Conservation (phyloP, 2,797 vertebrate species). For the Pantherophis alleghaniensis region DNA sequence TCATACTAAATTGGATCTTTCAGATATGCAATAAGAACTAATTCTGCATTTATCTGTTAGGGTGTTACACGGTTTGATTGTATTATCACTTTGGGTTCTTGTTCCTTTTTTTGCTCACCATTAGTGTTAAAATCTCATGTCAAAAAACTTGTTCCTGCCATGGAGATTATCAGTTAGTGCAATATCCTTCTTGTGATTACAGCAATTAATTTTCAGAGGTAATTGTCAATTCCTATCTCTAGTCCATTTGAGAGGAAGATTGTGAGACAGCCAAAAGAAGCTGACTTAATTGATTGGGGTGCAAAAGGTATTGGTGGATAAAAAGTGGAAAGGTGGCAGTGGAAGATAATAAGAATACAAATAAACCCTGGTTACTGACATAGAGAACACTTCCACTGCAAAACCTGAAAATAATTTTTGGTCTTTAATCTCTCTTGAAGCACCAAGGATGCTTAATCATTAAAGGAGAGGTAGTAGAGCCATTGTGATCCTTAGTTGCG, state of each 20-base stretch:
- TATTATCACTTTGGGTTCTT: not conserved
- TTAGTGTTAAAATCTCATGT: not conserved
- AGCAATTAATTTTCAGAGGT: not conserved
- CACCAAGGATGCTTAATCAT: not conserved
- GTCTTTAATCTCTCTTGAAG: not conserved
- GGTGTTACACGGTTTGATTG: not conserved
- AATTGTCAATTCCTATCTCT: not conserved
- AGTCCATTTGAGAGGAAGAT: not conserved
- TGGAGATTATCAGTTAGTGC: not conserved
- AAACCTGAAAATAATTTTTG: not conserved
- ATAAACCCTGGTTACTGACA: not conserved
- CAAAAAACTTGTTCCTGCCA: not conserved
- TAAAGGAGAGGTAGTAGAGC: not conserved
- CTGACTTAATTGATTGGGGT: not conserved
- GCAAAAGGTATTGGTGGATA: not conserved
- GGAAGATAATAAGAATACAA: not conserved
- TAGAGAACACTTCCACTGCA: not conserved
- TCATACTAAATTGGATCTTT: not conserved
- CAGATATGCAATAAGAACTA: not conserved
- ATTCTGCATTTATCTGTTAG: not conserved
- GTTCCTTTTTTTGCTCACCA: not conserved
- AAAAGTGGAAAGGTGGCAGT: not conserved
- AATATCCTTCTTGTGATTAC: not conserved
- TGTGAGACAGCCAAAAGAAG: not conserved
- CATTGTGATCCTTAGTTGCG: not conserved